Percentiles rank a stretch among this genome's conserved stretches.
Conservation (phyloP, 2,888 invertebrate species). For the Phaonia tiefii region DNA sequence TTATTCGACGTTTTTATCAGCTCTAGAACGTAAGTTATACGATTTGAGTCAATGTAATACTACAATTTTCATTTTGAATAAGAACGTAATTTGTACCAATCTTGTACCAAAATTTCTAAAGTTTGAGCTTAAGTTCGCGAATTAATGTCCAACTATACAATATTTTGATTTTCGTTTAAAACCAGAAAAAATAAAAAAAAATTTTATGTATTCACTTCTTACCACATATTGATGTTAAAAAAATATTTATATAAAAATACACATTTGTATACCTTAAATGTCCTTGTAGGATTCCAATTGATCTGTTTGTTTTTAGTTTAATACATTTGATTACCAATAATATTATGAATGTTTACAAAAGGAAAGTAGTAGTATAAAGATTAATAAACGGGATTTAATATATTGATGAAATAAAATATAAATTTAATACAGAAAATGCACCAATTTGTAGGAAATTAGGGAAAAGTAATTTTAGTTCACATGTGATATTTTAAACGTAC, state of each 20-base stretch:
- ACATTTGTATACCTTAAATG: conserved; percentile 80
- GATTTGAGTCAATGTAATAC: too few species aligned
- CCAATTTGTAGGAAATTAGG: conserved; percentile 41
- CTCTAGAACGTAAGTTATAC: too few species aligned
- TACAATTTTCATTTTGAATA: too few species aligned
- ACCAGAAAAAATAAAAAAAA: too few species aligned
- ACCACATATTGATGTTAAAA: background rate
- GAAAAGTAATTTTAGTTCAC: too few species aligned
- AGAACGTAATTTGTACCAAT: too few species aligned
- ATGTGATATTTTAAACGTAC: too few species aligned
- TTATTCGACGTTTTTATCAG: too few species aligned
- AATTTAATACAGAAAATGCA: conserved; percentile 47
- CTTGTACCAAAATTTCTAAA: too few species aligned
- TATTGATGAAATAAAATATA: background rate
- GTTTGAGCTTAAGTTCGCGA: too few species aligned
- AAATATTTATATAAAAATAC: background rate
- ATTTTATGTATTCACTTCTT: background rate
- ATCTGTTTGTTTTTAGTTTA: conserved; percentile 77
- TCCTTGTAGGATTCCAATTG: conserved; percentile 81
- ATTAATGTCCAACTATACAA: too few species aligned
- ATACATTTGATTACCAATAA: conserved; percentile 54
- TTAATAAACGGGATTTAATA: conserved; percentile 1
- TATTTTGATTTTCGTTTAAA: too few species aligned
- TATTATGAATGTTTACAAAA: conserved; percentile 25
- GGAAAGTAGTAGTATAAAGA: conserved; percentile 42